Evolutionary conservation across 2,888 invertebrate species (phyloP).

Genomic region (Lampropteryx suffumata): DNA sequence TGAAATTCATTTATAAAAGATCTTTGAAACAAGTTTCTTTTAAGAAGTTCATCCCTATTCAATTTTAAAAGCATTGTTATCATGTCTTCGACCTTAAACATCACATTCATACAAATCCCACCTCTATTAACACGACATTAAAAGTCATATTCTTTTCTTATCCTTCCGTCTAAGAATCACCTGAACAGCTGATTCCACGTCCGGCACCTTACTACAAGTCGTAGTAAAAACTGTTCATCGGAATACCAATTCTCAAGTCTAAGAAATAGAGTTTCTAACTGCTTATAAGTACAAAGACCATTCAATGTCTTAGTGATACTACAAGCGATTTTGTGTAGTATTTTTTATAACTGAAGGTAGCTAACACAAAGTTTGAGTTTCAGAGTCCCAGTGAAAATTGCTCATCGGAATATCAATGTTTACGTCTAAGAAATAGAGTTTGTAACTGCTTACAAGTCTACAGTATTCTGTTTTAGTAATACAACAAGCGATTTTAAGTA

Average conservation of each 20-base stretch:
- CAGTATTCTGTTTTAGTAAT: slow-evolving; percentile 12
- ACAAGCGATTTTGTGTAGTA: slow-evolving; percentile 15
- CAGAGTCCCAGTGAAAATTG: slow-evolving; percentile 44
- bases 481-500: slow-evolving; percentile 7
- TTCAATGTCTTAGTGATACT: slow-evolving; percentile 11
- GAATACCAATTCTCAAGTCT: slow-evolving; percentile 5
- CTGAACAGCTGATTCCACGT: slow-evolving; percentile 70
- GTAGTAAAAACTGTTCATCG: slow-evolving; percentile 39
- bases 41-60: slow-evolving; percentile 10
- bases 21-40: slow-evolving; percentile 8
- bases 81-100: slow-evolving; percentile 4
- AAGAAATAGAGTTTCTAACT: slow-evolving; percentile 19
- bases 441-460: slow-evolving; percentile 4
- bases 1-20: not conserved
- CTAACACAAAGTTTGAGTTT: no score
- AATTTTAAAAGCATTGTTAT: slow-evolving; percentile 18
- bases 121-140: not conserved
- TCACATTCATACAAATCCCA: not conserved
- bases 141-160: slow-evolving; percentile 9
- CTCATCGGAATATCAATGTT: slow-evolving; percentile 15
- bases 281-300: slow-evolving; percentile 1
- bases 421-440: slow-evolving; percentile 5
- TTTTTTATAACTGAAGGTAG: not conserved
- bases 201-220: slow-evolving; percentile 59
- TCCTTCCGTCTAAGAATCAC: slow-evolving; percentile 33